Conservation (phyloP, 2,888 invertebrate species). For the Chaetogeoica ovagalla region DNA sequence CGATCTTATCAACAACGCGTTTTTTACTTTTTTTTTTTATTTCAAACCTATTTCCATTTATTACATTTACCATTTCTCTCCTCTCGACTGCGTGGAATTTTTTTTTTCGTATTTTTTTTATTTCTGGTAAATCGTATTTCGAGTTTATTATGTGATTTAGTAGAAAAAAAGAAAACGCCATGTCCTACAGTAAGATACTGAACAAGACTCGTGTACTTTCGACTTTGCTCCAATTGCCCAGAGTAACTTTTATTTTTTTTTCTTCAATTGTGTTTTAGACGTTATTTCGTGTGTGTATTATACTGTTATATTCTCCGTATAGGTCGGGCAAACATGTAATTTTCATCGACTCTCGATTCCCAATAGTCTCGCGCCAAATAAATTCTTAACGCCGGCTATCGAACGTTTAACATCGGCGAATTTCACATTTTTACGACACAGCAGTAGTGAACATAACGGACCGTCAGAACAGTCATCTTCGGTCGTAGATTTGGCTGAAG, state of each 20-base stretch:
- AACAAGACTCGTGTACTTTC: background rate
- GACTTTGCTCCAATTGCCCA: background rate
- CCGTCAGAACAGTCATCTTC: background rate
- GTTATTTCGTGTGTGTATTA: background rate
- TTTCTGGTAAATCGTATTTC: background rate
- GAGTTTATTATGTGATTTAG: background rate
- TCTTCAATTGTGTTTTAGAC: background rate
- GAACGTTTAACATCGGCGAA: background rate
- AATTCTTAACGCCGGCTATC: background rate
- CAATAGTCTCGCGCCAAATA: background rate
- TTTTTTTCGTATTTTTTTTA: background rate
- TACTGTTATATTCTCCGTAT: background rate
- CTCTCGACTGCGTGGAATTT: background rate
- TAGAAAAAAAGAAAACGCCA: background rate
- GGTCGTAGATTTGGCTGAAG: slow-evolving; percentile 4
- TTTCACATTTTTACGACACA: slow-evolving; percentile 14
- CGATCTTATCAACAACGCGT: background rate
- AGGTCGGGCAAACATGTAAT: background rate
- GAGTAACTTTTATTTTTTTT: background rate
- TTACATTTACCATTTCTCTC: no score
- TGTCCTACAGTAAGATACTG: slow-evolving; percentile 32
- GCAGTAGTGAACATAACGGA: background rate
- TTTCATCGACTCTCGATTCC: slow-evolving; percentile 11
- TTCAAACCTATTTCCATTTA: background rate
- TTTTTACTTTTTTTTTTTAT: background rate